phyloP scores from a whole-genome alignment of 2,888 invertebrate genomes.

The Aethes cnicana region DNA sequence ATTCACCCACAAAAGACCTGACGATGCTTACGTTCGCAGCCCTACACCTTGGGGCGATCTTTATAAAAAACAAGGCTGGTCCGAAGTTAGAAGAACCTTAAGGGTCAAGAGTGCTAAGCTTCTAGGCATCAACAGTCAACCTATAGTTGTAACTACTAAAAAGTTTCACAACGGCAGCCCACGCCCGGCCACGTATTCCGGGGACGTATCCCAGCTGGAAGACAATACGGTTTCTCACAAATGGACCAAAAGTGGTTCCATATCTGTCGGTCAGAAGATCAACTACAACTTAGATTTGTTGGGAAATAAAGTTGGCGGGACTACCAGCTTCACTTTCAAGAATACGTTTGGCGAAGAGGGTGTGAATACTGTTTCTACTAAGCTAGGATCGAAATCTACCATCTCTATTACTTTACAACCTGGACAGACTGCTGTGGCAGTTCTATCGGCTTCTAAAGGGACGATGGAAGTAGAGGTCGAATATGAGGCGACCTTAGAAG shows the following conservation, averaged over 20 bases:
- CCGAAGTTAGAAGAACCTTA: conserved; percentile 11
- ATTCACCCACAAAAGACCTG: not conserved
- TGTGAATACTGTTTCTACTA: conserved; percentile 6
- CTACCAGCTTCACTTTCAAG: conserved; percentile 21
- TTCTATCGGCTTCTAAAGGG: conserved; percentile 16
- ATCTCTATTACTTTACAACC: conserved; percentile 7
- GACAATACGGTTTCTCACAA: conserved; percentile 15
- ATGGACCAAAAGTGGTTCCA: conserved; percentile 12
- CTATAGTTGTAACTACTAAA: conserved; percentile 2
- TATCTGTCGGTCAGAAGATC: conserved; percentile 16
- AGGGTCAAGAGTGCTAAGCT: conserved; percentile 18
- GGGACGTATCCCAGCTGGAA: conserved; percentile 2
- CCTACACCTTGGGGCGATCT: conserved; percentile 20
- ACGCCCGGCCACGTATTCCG: not conserved
- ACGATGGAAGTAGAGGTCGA: conserved; percentile 25
- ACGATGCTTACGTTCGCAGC: conserved; percentile 11
- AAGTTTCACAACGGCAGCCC: conserved; percentile 14
- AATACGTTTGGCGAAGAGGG: conserved; percentile 16
- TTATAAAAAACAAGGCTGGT: conserved; percentile 11
- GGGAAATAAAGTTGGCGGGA: conserved; percentile 4
- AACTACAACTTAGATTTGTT: conserved; percentile 13
- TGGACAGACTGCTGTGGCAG: conserved; percentile 13
- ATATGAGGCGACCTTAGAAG: conserved; percentile 12
- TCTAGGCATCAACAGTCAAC: not conserved
- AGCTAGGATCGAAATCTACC: conserved; percentile 12